Base-by-base conservation (phyloP, 2,113 vertebrate genomes). In the Lucifuga dentata region DNA sequence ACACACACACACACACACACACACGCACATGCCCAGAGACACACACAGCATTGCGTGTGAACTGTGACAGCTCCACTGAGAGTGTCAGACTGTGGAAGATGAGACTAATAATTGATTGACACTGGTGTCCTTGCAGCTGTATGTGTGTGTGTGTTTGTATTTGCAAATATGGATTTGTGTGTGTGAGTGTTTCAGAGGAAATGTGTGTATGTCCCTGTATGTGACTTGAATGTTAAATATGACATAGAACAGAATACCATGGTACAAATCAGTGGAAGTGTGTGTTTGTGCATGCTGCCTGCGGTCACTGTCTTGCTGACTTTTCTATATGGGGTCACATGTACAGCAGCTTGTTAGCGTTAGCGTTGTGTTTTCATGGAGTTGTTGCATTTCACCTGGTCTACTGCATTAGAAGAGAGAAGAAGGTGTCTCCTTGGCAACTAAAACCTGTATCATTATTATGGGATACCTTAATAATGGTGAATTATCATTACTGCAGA, bases 401-500 rank as follows among this genome's bases (percentile, higher is more conserved):
- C 74, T 72, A 35, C 46, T 26, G 60, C 15, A 60, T 45, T 44
- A 38, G 60, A 63, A 38, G 64, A 45, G 77, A n/a, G 67, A 68
- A 43, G 58, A 45, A 56, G 51, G 56, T 45, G 58, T 63, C 45
- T 40, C 53, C 64, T 70, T 72, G 66, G 59, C 78, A 72, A 49
- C 62, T 16, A 45, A 65, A 41, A 61, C 57, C 51, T 45, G 59
- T 35, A 74, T 79, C 45, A 76, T 79, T 76, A 68, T 76, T 80
- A 84, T 62, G 46, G 29, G 60, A 81, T 15, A 57, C 33, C 58
- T 60, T 76, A 86, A 86, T 74, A 68, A 81, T 68, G 58, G 75
- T 74, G 72, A 83, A 73, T 89, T 81, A 83, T 82, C 80, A 80
- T 74, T 67, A 74, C 40, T 63, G 81, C 68, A 66, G 78, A 69